Evolutionary conservation across 1,140 invertebrate genomes (phyloP).

Genomic region (Drosophila triauraria): DNA sequence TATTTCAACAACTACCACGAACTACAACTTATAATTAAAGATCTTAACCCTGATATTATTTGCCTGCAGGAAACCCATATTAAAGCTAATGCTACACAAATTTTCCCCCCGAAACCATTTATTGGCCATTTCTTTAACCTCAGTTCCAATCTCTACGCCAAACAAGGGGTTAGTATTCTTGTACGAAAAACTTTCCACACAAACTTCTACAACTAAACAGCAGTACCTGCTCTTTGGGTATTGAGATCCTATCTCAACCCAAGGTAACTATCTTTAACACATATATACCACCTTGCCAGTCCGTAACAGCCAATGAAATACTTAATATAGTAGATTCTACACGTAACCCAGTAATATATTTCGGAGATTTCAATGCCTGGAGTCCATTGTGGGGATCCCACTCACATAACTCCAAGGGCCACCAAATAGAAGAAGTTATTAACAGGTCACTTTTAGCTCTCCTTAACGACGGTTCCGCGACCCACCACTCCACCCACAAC

Average conservation of each 20-base stretch:
- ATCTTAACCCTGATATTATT: conserved; percentile 14
- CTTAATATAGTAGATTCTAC: conserved; percentile 19
- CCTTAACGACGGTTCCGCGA: conserved; percentile 25
- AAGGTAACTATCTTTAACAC: conserved; percentile 28
- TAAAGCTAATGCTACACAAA: neutral
- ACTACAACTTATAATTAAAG: conserved; percentile 10
- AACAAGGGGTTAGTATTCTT: conserved; percentile 10
- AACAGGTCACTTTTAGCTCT: conserved; percentile 6
- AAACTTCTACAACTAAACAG: neutral
- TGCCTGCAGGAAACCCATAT: conserved; percentile 12
- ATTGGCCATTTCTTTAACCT: neutral
- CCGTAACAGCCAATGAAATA: conserved; percentile 6
- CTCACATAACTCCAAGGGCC: conserved; percentile 12
- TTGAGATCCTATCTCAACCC: conserved; percentile 16
- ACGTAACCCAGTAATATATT: too few species aligned
- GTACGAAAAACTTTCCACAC: neutral
- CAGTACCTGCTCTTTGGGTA: conserved; percentile 17
- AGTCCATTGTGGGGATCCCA: conserved; percentile 19
- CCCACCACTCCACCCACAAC: conserved; percentile 26
- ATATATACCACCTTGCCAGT: conserved; percentile 16
- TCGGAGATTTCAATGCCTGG: conserved; percentile 24
- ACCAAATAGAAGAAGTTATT: conserved; percentile 32
- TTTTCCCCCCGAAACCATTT: conserved; percentile 1
- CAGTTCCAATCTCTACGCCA: neutral
- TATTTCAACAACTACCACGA: conserved; percentile 18